phyloP scores from a whole-genome alignment of 2,797 vertebrate species.

The Anguilla obscura region DNA sequence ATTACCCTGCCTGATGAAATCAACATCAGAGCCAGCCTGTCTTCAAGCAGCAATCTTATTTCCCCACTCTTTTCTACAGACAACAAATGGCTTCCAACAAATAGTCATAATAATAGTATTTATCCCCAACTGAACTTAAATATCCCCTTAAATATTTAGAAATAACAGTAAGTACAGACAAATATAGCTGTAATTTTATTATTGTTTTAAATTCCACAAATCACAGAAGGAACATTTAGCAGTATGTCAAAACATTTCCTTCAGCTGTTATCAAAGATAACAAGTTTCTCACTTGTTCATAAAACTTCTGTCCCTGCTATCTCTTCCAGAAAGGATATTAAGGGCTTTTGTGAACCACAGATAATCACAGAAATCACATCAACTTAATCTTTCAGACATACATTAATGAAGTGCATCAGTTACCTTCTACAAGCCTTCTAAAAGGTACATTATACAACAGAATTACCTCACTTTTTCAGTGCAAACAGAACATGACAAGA shows the following conservation, averaged over 20 bases:
- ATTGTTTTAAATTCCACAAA: neutral
- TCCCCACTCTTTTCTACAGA: neutral
- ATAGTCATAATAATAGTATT: neutral
- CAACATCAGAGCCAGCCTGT: neutral
- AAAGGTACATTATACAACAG: neutral
- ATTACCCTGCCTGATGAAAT: neutral
- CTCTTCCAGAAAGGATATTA: neutral
- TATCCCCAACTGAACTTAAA: neutral
- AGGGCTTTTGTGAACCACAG: constrained; percentile 5
- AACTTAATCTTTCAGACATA: neutral
- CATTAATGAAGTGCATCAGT: neutral
- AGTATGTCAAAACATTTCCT: constrained; percentile 4
- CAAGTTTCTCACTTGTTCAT: neutral
- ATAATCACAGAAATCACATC: neutral
- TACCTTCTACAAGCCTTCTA: neutral
- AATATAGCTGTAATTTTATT: neutral
- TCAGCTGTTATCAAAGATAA: neutral
- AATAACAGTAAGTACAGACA: constrained; percentile 1
- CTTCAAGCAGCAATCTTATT: constrained; percentile 4
- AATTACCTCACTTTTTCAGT: constrained; percentile 3
- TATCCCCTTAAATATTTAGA: neutral
- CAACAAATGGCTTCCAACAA: neutral
- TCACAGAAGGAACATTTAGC: neutral
- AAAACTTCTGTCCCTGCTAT: neutral
- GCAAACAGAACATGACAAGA: constrained; percentile 11